Conservation (phyloP, 2,113 vertebrate species). For the Andinoacara biseriatus region DNA sequence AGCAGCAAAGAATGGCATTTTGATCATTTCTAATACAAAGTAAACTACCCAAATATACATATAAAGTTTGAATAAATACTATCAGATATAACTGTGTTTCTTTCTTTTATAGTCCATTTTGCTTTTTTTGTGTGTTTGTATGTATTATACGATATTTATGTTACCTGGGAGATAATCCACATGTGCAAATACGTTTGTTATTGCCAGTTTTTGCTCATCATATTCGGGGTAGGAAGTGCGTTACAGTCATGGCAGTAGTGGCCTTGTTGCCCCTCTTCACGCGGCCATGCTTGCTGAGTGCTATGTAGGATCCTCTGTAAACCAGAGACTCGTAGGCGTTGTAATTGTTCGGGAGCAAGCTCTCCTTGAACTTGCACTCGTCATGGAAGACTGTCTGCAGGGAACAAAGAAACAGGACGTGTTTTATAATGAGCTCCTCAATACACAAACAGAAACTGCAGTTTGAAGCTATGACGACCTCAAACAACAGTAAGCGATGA, state of each 20-base stretch:
- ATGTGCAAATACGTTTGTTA: conserved; percentile 87
- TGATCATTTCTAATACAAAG: conserved; percentile 81
- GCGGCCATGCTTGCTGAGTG: conserved; percentile 92
- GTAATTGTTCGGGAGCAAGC: conserved; percentile 93
- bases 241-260: conserved; percentile 92
- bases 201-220: conserved; percentile 82
- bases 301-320: conserved; percentile 88
- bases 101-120: conserved; percentile 71
- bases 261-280: conserved; percentile 91
- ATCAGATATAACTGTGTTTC: conserved; percentile 73
- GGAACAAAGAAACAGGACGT: conserved; percentile 37
- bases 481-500: accelerated
- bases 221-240: conserved; percentile 95
- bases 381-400: conserved; percentile 90
- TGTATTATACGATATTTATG: conserved; percentile 62
- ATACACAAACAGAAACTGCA: neutral
- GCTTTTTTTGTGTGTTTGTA: conserved; percentile 53
- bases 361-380: conserved; percentile 96
- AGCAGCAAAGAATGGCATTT: conserved; percentile 83
- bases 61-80: conserved; percentile 85
- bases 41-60: conserved; percentile 87
- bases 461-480: neutral
- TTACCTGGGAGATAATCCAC: conserved; percentile 84
- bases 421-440: neutral
- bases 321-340: conserved; percentile 91